Base-by-base conservation (phyloP, 2,113 vertebrate genomes). In the Stegastes partitus region DNA sequence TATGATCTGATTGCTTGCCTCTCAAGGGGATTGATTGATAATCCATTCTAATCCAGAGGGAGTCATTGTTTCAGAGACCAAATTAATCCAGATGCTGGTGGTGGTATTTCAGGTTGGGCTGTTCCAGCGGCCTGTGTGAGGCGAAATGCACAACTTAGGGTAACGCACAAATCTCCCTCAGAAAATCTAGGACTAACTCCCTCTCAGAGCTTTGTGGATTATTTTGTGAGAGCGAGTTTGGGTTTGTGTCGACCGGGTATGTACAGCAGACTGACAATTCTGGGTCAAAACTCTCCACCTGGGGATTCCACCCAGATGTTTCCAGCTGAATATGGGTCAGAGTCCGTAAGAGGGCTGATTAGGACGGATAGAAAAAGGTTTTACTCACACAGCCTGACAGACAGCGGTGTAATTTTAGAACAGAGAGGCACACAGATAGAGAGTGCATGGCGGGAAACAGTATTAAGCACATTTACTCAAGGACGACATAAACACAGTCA, bases 21-120 rank as follows among this genome's bases (percentile, higher is more conserved):
- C 72, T 86, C 56, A 65, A 59, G 66, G 22, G 23, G 77, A 74
- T 50, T 56, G 74, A 82, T 66, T 56, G 69, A 81, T 81, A 90
- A 92, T 90, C 89, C 75, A 51, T 39, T 79, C 11, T 90, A 87
- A 92, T 91, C 91, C 91, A 77, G 54, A 74, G 47, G 70, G 63
- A 81, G 56, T 50, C 59, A 49, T 78, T 85, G 65, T 85, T 78
- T 81, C 28, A 65, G 54, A 64, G 49, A 19, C 23, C 68, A 75
- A 62, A 69, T 49, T 37, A 73, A 76, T 71, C 66, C 67, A 77
- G 63, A 74, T 71, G 57, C 10, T 74, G 0, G 6, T 34, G 11
- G 9, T 67, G n/a, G 23, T 55, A 15, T 42, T 62, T 51, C 12
- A 49, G 51, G 8, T n/a, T 15, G 42, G 9, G 65, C 53, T 55